Conservation (phyloP, 2,888 invertebrate species). For the Lysandra coridon region DNA sequence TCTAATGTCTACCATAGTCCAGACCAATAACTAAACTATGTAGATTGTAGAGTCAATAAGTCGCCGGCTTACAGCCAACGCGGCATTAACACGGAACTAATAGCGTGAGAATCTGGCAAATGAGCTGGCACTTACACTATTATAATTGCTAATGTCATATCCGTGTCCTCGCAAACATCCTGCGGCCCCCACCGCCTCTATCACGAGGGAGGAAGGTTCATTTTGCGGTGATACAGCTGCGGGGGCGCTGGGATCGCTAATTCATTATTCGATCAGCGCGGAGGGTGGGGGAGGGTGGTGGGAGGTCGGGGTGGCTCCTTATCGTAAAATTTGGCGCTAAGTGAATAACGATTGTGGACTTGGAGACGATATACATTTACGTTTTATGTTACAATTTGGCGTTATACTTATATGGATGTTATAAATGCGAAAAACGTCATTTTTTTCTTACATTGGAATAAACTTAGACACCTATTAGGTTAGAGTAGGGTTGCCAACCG, state of each 20-base stretch:
- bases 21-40: background rate
- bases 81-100: background rate
- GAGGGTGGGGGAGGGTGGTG: constrained; percentile 44
- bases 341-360: constrained; percentile 31
- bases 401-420: background rate
- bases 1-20: too few relatives aligned
- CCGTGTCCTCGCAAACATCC: constrained; percentile 37
- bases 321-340: constrained; percentile 37
- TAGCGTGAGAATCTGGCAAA: constrained; percentile 45
- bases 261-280: constrained; percentile 52
- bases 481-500: too few relatives aligned
- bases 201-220: constrained; percentile 36
- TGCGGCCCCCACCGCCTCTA: constrained; percentile 34
- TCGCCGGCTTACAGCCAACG: background rate
- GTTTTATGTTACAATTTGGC: background rate
- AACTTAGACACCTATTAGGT: too few relatives aligned
- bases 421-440: background rate
- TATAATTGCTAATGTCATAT: constrained; percentile 72
- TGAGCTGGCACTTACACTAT: constrained; percentile 69
- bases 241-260: constrained; percentile 47
- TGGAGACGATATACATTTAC: background rate
- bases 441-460: too few relatives aligned
- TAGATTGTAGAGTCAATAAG: background rate
- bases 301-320: constrained; percentile 41
- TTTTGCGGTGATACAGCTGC: constrained; percentile 32